Base-by-base conservation (phyloP, 2,888 invertebrate species). In the Tortricodes alternella region DNA sequence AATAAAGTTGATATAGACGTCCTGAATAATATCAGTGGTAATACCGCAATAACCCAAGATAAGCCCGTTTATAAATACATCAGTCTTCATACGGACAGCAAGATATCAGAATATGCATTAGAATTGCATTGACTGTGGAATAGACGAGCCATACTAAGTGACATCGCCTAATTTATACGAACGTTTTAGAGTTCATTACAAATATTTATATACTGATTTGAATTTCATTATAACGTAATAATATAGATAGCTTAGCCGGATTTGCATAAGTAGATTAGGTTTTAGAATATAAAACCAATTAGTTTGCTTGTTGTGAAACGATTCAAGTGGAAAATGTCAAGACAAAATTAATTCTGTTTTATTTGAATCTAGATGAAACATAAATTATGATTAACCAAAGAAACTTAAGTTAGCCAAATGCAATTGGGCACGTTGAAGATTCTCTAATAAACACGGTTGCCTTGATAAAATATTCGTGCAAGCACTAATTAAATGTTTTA, bases 241-340 rank as follows among this genome's bases (percentile, higher is more conserved):
- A 37, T 24, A 39, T 34, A 37, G 44, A 37, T 44, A 32, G 13
- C 44, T 44, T 56, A 23, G 21, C 29, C 32, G 23, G 43, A 32
- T 44, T 44, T 50, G 50, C 29, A 38, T 50, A 44, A 55, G 29
- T 32, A 56, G 43, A 44, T 50, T 44, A 50, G 35, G 24, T 53
- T 24, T 35, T 32, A 41, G n/a, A 39, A 49, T 19, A 35, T 44
- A 35, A 21, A 49, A 29, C 11, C 21, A 49, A 49, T 43, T 43
- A 43, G 9, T 18, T 24, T 15, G 3, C 23, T 1, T 18, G n/a
- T 48, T 41, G 34, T 6, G 35, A 55, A 15, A 46, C n/a, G 16
- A 23, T 3, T 35, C 1, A 19, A 37, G 11, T 15, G 24, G 41
- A 27, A 56, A 37, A 49, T 49, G 19, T 9, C 48, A 15, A 35